These are phyloP conservation scores for Labeo calbasu DNA, from an alignment of 2,797 vertebrate genomes.

Conservation along the genomic window DNA sequence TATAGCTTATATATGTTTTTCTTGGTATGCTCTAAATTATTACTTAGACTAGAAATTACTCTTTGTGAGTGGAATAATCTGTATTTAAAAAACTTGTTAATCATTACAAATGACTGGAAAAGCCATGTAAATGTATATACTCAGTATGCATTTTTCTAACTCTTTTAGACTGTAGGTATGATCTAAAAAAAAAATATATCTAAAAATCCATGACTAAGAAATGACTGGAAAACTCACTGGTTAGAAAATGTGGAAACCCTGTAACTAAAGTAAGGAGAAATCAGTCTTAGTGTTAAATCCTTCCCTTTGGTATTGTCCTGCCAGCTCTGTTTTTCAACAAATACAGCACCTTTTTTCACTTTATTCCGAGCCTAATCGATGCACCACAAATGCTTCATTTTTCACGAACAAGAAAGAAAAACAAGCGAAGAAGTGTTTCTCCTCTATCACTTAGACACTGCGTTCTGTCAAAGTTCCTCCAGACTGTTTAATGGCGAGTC, in stretches of 20 bases:
- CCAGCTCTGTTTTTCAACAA: slow-evolving; percentile 11
- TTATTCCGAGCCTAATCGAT: slow-evolving; percentile 18
- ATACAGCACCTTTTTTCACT: slow-evolving; percentile 12
- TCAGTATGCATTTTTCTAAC: neutral
- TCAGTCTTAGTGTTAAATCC: slow-evolving; percentile 34
- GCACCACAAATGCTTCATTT: slow-evolving; percentile 19
- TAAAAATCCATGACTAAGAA: neutral
- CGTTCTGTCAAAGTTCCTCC: slow-evolving; percentile 51
- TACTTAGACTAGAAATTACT: neutral
- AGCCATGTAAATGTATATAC: neutral
- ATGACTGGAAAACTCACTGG: neutral
- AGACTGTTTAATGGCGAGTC: slow-evolving; percentile 73
- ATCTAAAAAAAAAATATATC: neutral
- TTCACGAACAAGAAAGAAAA: slow-evolving; percentile 29
- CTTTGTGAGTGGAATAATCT: neutral
- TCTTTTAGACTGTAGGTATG: neutral
- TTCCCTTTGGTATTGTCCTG: neutral
- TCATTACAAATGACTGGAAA: neutral
- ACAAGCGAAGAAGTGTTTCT: slow-evolving; percentile 29
- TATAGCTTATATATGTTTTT: neutral
- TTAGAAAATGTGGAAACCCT: slow-evolving; percentile 19
- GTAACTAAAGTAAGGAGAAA: slow-evolving; percentile 1
- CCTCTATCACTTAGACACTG: slow-evolving; percentile 54
- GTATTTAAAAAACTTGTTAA: neutral
- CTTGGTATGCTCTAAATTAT: neutral